Conservation (phyloP, 2,797 vertebrate species). For the Tinamus major region DNA sequence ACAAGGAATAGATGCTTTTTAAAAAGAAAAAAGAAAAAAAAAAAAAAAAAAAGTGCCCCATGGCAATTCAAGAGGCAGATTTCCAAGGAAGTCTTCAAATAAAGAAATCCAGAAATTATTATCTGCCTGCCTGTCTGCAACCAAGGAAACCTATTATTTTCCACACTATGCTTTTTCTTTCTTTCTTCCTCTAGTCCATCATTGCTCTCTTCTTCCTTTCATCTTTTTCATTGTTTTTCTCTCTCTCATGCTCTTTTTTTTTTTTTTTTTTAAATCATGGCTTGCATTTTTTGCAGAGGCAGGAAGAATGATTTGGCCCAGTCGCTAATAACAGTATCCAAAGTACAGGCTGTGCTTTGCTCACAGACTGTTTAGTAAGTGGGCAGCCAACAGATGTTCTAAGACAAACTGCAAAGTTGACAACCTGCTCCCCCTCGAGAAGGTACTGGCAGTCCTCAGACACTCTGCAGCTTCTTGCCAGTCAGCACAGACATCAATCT, state of each 20-base stretch:
- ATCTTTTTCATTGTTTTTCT: neutral
- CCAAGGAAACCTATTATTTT: neutral
- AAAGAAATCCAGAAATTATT: neutral
- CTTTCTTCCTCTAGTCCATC: neutral
- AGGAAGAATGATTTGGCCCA: neutral
- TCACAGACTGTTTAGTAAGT: neutral
- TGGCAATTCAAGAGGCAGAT: accelerated
- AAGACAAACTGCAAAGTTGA: neutral
- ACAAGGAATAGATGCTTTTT: neutral
- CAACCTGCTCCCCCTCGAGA: neutral
- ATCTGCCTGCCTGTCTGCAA: neutral
- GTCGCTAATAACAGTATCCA: neutral
- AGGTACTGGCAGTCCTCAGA: neutral
- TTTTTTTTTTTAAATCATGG: neutral
- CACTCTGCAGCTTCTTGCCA: neutral
- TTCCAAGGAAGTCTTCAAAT: neutral
- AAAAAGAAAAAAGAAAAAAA: neutral
- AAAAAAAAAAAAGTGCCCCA: too few relatives aligned
- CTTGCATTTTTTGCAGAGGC: neutral
- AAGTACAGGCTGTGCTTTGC: constrained; percentile 31
- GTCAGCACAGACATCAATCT: neutral
- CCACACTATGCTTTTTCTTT: neutral
- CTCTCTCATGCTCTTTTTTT: neutral
- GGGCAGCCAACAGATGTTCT: constrained; percentile 37
- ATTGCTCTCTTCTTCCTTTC: neutral